These are phyloP conservation scores for Thrips palmi DNA, from an alignment of 1,140 invertebrate species.

Conservation along the genomic window DNA sequence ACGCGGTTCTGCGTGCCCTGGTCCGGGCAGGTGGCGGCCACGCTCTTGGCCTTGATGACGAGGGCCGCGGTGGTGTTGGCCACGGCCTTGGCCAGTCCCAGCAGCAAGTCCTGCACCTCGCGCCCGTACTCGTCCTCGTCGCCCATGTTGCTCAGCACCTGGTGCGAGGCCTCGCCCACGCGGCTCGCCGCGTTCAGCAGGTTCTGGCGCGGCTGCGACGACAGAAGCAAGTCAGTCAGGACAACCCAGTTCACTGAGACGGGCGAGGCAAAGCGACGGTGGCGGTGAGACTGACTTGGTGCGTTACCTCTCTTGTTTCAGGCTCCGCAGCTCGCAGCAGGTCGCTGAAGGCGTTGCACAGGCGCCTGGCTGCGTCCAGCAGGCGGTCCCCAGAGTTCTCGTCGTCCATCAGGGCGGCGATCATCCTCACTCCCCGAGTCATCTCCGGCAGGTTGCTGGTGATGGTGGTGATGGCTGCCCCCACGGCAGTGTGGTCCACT, in stretches of 20 bases:
- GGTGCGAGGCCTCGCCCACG: slow-evolving; percentile 89
- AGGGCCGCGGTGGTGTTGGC: slow-evolving; percentile 91
- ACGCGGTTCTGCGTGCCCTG: slow-evolving; percentile 68
- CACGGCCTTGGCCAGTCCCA: slow-evolving; percentile 84
- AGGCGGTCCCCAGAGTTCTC: slow-evolving; percentile 62
- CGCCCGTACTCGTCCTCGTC: slow-evolving; percentile 66
- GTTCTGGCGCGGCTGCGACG: slow-evolving; percentile 62
- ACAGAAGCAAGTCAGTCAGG: too few species aligned
- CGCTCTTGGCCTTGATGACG: slow-evolving; percentile 85
- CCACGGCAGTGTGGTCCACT: slow-evolving; percentile 87
- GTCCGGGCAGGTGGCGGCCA: slow-evolving; percentile 68
- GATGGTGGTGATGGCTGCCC: slow-evolving; percentile 92
- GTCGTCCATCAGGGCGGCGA: slow-evolving; percentile 86
- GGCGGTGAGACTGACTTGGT: slow-evolving; percentile 1
- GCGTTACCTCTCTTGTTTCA: slow-evolving; percentile 61
- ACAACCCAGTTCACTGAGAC: too few species aligned
- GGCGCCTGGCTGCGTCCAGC: slow-evolving; percentile 74
- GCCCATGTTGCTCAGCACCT: slow-evolving; percentile 86
- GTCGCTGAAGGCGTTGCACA: slow-evolving; percentile 89
- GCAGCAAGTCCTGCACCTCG: slow-evolving; percentile 65
- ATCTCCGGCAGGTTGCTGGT: slow-evolving; percentile 92
- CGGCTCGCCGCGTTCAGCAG: slow-evolving; percentile 83
- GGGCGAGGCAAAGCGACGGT: too few species aligned
- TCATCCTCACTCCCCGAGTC: slow-evolving; percentile 83
- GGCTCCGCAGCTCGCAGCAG: slow-evolving; percentile 87